A percentile compares a stretch with the other conserved stretches of the same genome.
Conservation (phyloP, 2,113 vertebrate genomes). For the Chelonoidis abingdonii region DNA sequence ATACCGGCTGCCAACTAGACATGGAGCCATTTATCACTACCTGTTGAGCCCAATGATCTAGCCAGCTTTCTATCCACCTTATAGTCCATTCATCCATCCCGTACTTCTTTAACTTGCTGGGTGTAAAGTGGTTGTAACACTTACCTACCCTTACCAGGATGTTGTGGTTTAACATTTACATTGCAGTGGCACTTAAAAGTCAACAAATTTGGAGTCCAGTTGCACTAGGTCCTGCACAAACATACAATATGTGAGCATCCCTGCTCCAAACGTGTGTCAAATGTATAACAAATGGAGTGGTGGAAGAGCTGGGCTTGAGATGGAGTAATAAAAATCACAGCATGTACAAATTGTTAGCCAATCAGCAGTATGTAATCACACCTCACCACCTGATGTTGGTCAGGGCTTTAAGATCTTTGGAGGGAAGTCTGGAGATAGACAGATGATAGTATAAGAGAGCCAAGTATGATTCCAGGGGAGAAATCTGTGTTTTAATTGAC, state of each 20-base stretch:
- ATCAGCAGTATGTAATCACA: conserved; percentile 19
- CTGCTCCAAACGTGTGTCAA: not conserved
- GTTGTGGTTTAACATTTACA: conserved; percentile 32
- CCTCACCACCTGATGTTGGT: conserved; percentile 17
- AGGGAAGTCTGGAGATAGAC: not conserved
- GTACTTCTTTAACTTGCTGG: no score
- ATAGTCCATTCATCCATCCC: no score
- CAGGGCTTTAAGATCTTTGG: not conserved
- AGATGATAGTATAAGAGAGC: not conserved
- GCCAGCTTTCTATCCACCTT: no score
- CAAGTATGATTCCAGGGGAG: not conserved
- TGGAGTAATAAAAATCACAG: conserved; percentile 1
- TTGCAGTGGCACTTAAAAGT: not conserved
- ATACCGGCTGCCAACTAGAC: no score
- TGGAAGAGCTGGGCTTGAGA: not conserved
- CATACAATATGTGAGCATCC: not conserved
- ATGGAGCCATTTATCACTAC: no score
- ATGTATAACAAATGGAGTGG: not conserved
- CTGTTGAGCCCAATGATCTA: no score
- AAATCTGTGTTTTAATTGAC: not conserved
- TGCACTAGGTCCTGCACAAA: not conserved
- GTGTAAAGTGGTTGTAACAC: not conserved
- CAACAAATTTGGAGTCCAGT: not conserved
- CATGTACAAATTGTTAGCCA: not conserved
- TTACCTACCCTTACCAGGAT: not conserved